Conservation (phyloP, 2,113 vertebrate species). For the Erythrocercus mccallii region DNA sequence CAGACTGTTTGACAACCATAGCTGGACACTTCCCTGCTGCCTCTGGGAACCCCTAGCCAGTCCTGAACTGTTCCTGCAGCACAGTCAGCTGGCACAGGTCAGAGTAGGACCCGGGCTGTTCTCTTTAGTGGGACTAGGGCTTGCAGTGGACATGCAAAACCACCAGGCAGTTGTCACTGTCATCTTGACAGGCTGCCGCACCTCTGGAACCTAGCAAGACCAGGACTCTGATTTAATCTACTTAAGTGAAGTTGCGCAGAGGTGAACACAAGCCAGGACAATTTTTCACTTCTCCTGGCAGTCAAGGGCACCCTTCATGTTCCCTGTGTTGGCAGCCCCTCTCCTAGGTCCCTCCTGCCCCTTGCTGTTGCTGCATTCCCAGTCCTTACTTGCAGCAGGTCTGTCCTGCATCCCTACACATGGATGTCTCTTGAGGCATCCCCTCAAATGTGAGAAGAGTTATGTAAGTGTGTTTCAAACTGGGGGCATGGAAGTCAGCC, state of each 20-base stretch:
- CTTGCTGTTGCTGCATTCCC: neutral
- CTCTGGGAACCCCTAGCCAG: neutral
- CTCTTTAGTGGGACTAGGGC: neutral
- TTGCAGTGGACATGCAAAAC: neutral
- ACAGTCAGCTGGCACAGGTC: neutral
- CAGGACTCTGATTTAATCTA: neutral
- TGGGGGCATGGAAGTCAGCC: neutral
- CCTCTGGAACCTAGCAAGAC: neutral
- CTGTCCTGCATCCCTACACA: neutral
- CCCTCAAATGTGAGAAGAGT: neutral
- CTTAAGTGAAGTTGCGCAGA: neutral
- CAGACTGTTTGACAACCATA: neutral
- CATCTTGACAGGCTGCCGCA: neutral
- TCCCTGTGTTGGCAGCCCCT: neutral
- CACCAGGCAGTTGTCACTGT: neutral
- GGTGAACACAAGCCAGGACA: neutral
- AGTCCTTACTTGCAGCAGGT: neutral
- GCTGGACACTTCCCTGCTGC: neutral
- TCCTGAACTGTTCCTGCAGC: neutral
- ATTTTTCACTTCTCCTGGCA: neutral
- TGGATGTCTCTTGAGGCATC: neutral
- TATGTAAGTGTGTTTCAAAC: neutral
- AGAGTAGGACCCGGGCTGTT: neutral
- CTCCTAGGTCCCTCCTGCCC: neutral
- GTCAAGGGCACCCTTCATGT: neutral